Evolutionary conservation across 2,113 vertebrate genomes (phyloP).

Genomic region (Corynorhinus townsendii): DNA sequence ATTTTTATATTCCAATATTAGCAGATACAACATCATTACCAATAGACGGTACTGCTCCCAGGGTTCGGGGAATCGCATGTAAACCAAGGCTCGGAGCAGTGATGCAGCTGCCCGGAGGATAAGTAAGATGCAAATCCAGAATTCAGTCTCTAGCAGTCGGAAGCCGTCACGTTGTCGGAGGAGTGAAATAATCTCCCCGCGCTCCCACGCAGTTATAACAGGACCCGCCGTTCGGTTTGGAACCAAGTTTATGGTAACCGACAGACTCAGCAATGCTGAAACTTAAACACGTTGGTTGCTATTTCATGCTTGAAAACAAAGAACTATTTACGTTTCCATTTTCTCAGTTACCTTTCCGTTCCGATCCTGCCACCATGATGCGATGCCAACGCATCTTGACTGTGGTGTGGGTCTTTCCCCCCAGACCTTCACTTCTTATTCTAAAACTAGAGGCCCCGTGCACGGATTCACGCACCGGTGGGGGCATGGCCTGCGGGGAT

Average conservation of each 20-base stretch:
- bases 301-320: background rate
- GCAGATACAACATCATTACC: background rate
- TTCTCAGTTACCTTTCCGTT: background rate
- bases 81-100: background rate
- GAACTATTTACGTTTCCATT: background rate
- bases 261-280: conserved; percentile 15
- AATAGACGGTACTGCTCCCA: too few species aligned
- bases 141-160: background rate
- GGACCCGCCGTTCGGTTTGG: conserved; percentile 8
- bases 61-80: background rate
- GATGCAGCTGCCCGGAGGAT: background rate
- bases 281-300: conserved; percentile 40
- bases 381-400: background rate
- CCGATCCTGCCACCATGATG: background rate
- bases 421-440: background rate
- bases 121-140: background rate
- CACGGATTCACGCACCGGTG: too few species aligned
- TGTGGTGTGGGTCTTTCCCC: background rate
- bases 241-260: conserved; percentile 44
- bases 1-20: background rate
- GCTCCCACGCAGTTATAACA: background rate
- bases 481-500: too few species aligned
- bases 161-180: background rate
- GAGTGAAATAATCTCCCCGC: background rate
- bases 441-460: background rate